Evolutionary conservation across 2,888 invertebrate genomes (phyloP).

Genomic region (Drosophila histrio): DNA sequence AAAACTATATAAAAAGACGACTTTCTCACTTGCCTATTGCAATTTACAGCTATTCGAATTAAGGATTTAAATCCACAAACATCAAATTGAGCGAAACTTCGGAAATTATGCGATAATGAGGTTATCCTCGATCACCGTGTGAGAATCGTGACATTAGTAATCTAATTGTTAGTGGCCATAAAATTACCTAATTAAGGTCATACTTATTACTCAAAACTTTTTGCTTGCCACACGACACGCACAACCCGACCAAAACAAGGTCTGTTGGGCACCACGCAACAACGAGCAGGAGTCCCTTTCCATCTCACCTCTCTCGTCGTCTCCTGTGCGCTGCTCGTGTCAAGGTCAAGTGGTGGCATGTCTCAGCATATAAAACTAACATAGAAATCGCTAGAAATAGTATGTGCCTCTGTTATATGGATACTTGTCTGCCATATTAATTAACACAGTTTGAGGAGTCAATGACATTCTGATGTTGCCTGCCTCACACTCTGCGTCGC

Average conservation of each 20-base stretch:
- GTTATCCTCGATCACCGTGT: constrained; percentile 22
- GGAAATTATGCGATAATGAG: constrained; percentile 51
- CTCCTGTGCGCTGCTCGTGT: background rate
- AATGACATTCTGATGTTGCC: constrained; percentile 19
- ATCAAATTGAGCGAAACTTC: constrained; percentile 13
- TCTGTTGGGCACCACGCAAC: constrained; percentile 37
- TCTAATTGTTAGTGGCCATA: constrained; percentile 74
- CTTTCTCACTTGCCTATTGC: background rate
- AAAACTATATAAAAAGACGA: background rate
- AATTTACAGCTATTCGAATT: constrained; percentile 1
- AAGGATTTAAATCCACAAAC: constrained; percentile 1
- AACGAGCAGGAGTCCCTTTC: background rate
- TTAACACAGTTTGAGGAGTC: constrained; percentile 49
- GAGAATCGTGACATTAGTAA: constrained; percentile 65
- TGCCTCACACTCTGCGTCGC: constrained; percentile 11
- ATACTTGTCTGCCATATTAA: constrained; percentile 53
- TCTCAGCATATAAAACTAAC: constrained; percentile 5
- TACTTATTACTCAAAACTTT: constrained; percentile 67
- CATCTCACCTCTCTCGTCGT: background rate
- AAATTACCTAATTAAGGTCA: constrained; percentile 76
- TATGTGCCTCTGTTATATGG: constrained; percentile 12
- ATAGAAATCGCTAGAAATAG: constrained; percentile 1
- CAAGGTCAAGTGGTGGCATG: constrained; percentile 48
- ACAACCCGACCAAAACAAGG: constrained; percentile 4
- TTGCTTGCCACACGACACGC: constrained; percentile 43